These are phyloP conservation scores for Sitobion miscanthi DNA, from an alignment of 1,140 invertebrate species.

Conservation along the genomic window DNA sequence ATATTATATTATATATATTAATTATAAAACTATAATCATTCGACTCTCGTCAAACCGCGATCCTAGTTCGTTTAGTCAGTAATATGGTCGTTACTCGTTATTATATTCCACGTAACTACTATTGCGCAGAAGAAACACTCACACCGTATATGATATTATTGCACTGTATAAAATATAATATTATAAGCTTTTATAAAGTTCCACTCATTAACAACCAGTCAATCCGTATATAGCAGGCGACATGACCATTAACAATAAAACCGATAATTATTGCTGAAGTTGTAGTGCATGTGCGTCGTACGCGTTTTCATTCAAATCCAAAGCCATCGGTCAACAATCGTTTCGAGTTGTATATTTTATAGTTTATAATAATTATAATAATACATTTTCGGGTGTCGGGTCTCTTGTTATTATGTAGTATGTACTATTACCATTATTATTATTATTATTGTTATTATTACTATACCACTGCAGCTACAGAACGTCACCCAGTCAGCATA, in stretches of 20 bases:
- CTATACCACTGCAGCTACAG: no score
- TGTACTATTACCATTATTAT: no score
- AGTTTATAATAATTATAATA: no score
- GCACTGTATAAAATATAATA: neutral
- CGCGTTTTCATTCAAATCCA: neutral
- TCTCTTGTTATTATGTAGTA: neutral
- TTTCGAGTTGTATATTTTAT: neutral
- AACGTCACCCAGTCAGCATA: no score
- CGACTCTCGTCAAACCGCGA: neutral
- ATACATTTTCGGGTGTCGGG: neutral
- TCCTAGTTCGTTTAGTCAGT: neutral
- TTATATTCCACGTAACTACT: neutral
- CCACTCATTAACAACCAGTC: neutral
- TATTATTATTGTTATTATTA: neutral
- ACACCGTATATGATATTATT: neutral
- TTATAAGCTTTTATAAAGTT: neutral
- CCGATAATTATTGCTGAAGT: neutral
- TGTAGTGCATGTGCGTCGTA: neutral
- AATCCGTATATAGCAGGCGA: neutral
- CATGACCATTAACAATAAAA: neutral
- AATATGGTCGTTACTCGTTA: neutral
- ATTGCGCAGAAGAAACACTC: neutral
- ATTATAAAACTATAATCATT: neutral
- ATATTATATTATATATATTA: no score
- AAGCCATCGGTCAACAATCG: neutral